Evolutionary conservation across 2,113 vertebrate genomes (phyloP), one percentile per base, ranked within the genome.

Genomic region (Hymenochirus boettgeri): DNA sequence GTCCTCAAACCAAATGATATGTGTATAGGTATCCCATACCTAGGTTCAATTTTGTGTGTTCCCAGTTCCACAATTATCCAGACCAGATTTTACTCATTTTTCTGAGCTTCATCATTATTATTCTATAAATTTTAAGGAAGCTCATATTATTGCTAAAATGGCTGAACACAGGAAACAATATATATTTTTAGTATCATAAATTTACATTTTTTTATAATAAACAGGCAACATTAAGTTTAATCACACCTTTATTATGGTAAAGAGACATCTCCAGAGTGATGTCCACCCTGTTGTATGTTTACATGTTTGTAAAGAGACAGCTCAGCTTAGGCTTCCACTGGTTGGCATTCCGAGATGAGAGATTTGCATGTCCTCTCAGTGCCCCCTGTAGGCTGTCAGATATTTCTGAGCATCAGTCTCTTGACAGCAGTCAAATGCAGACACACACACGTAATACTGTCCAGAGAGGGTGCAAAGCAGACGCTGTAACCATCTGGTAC

Each of bases 401-500:
- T 19, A 92, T 1, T 72, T 83, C 54, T 85, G 81, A 1, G 91
- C 88, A 2, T 91, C 79, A 0, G 90, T 92, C 63, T 91, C 87
- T 61, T 88, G 85, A 23, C 90, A 91, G 76, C 91, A 92, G 77
- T 91, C 90, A 77, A 92, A 91, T 60, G 91, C 88, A 0, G 83
- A 87, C 51, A 92, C 70, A 42, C 86, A 87, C 47, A 92, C 90
- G 90, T 89, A 65, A 91, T 72, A 48, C 87, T 86, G 73, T 86
- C 79, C 0, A 75, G 75, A 71, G 87, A 85, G 1, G 90, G 89
- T 75, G 91, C 90, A 80, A 92, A 92, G 73, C 90, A 92, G 22
- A 91, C 79, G 4, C 86, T 88, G 7, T 92, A 92, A 9, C 91
- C 91, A 1, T 92, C 89, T 0, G 90, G 90, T 37, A 90, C 91